Base-by-base conservation (phyloP, 23 tunicate species). In the Corella eumyota region DNA sequence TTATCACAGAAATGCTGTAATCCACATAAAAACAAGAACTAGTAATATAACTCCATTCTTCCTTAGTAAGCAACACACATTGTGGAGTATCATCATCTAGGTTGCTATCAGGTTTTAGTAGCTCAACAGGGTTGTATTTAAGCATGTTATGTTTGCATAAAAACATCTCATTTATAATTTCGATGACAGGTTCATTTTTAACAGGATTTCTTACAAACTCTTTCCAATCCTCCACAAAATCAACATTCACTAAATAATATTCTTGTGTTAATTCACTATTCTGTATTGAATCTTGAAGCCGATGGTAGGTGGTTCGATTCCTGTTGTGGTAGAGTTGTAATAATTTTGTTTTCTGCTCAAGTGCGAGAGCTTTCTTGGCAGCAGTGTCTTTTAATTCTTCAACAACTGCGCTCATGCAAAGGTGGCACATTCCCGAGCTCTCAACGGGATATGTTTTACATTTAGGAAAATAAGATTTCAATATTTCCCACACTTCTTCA, bases 41-140 rank as follows among this genome's bases (percentile, higher is more conserved):
- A n/a, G n/a, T 38, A 5, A 84, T 62, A 34, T 55, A 75, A 36
- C 36, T 25, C 94, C 94, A 84, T 57, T 84, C 94, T 28, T 46
- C 48, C 30, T 66, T 56, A 83, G 83, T 75, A 22, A 84, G 27
- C 32, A 84, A 37, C 6, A 58, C 71, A 31, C 47, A 62, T 2
- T 21, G 31, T 1, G 70, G 77, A 7, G n/a, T 27, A 5, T 28
- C 28, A 5, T 45, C 53, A 45, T 65, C 45, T 24, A 24, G 56
- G 49, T 40, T n/a, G 29, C 7, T 32, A 25, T 31, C 30, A 47
- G 21, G 15, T 1, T 22, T 13, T 15, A 71, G 13, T 2, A 30
- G 27, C 29, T 29, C 50, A 27, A 49, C 34, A 21, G 76, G 80
- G 75, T 84, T 76, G 47, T 79, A 84, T 15, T 69, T 47, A 6